Conservation (phyloP, 2,888 invertebrate species). For the Acleris sparsana region DNA sequence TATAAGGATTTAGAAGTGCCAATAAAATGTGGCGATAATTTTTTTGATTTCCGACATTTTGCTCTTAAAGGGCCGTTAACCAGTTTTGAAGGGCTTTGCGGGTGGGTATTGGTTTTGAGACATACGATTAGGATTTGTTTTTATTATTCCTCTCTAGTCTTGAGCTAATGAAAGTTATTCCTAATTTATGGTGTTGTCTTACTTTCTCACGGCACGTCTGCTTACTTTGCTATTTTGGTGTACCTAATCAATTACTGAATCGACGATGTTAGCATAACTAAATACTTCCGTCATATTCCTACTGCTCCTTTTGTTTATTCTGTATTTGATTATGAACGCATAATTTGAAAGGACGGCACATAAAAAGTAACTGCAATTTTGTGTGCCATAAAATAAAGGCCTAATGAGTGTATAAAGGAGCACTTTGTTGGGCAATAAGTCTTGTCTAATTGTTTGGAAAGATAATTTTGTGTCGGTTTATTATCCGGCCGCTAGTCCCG, state of each 20-base stretch:
- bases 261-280: too few species aligned
- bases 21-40: slow-evolving; percentile 7
- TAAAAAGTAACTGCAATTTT: slow-evolving; percentile 26
- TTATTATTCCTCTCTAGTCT: slow-evolving; percentile 5
- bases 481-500: slow-evolving; percentile 55
- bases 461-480: slow-evolving; percentile 74
- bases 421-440: slow-evolving; percentile 61
- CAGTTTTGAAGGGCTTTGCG: background rate
- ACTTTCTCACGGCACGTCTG: background rate
- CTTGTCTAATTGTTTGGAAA: slow-evolving; percentile 75
- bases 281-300: too few species aligned
- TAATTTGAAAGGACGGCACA: slow-evolving; percentile 10
- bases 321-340: slow-evolving; percentile 3
- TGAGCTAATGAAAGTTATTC: background rate
- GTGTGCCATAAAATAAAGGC: slow-evolving; percentile 33
- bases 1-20: slow-evolving; percentile 12
- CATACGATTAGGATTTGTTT: background rate
- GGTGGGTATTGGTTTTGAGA: background rate
- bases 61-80: background rate
- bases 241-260: too few species aligned
- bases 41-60: slow-evolving; percentile 12
- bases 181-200: background rate
- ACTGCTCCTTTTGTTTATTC: background rate
- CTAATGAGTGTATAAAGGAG: slow-evolving; percentile 38
- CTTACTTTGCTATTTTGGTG: background rate